phyloP scores from a whole-genome alignment of 2,888 invertebrate species.

The Metalampra italica region DNA sequence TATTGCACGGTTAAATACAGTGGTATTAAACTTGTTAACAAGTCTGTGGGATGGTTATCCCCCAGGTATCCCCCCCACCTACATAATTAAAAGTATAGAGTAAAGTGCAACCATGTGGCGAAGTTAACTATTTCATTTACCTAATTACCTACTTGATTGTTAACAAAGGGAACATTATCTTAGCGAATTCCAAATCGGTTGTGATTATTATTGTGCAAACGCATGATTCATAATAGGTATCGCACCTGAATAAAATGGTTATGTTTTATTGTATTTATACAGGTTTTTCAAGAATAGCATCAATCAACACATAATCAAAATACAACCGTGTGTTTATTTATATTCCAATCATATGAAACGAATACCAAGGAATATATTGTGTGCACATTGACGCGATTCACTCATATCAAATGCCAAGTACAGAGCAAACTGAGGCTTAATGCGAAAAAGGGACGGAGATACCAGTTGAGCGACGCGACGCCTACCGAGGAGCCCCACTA shows the following conservation, averaged over 20 bases:
- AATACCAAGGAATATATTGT: constrained; percentile 55
- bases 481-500: constrained; percentile 77
- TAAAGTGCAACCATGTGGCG: too few relatives aligned
- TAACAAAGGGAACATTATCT: constrained; percentile 38
- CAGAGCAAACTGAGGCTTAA: constrained; percentile 60
- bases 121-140: too few relatives aligned
- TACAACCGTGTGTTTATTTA: constrained; percentile 38
- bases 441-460: constrained; percentile 72
- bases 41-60: too few relatives aligned
- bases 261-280: constrained; percentile 1
- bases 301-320: constrained; percentile 32
- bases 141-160: constrained; percentile 7
- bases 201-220: constrained; percentile 29
- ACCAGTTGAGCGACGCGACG: constrained; percentile 66
- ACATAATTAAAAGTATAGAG: too few relatives aligned
- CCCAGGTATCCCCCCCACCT: too few relatives aligned
- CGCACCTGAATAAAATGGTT: not conserved
- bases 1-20: too few relatives aligned
- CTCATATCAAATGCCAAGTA: constrained; percentile 70
- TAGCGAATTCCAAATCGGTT: constrained; percentile 29
- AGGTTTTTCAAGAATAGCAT: constrained; percentile 6
- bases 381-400: constrained; percentile 54
- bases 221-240: constrained; percentile 39
- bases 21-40: not conserved
- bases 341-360: constrained; percentile 38